Conservation (phyloP, 2,888 invertebrate species). For the Oegoconia quadripuncta region DNA sequence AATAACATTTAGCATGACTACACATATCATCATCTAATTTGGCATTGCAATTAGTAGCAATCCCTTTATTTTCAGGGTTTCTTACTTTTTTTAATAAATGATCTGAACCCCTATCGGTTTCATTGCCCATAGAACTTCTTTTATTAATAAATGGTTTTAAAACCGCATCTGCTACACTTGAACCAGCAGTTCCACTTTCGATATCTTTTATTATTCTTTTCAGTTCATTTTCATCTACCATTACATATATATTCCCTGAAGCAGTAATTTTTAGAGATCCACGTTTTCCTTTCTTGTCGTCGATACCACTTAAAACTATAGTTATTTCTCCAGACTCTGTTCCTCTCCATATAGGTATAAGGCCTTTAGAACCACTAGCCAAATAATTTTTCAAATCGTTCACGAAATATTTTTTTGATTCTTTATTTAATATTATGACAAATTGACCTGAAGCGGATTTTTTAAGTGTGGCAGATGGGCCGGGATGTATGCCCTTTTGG, state of each 20-base stretch:
- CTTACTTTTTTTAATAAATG: conserved; percentile 11
- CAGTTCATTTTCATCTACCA: conserved; percentile 33
- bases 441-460: conserved; percentile 43
- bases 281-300: conserved; percentile 23
- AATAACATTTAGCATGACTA: conserved; percentile 30
- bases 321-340: conserved; percentile 40
- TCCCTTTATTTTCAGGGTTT: conserved; percentile 30
- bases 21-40: conserved; percentile 26
- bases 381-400: conserved; percentile 42
- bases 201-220: conserved; percentile 22
- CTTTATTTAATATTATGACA: conserved; percentile 40
- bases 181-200: conserved; percentile 7
- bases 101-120: background rate
- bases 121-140: background rate
- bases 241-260: conserved; percentile 48
- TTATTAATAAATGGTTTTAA: conserved; percentile 23
- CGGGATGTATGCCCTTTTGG: conserved; percentile 21
- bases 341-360: conserved; percentile 34
- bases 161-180: background rate
- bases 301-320: conserved; percentile 32
- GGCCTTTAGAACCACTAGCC: conserved; percentile 25
- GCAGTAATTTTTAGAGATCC: conserved; percentile 46
- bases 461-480: conserved; percentile 31
- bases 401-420: conserved; percentile 41
- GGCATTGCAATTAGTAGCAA: conserved; percentile 37